These are phyloP conservation scores for Cyclophora albipunctata DNA, from an alignment of 2,888 invertebrate genomes.

Conservation along the genomic window DNA sequence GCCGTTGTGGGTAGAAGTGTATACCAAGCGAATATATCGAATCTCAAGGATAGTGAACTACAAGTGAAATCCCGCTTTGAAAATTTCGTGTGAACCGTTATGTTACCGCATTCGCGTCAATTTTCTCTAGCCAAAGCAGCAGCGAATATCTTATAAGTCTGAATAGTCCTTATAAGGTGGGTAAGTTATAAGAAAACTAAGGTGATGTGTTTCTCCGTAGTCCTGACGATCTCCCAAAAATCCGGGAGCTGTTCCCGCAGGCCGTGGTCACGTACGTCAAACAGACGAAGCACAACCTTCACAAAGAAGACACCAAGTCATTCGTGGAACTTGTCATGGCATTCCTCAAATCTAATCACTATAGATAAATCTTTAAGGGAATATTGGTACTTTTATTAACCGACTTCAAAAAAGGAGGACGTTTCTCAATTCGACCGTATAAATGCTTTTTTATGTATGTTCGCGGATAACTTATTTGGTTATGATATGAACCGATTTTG, in stretches of 20 bases:
- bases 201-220: slow-evolving; percentile 22
- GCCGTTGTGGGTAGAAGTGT: too few species aligned
- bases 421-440: too few species aligned
- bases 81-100: too few species aligned
- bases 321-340: slow-evolving; percentile 57
- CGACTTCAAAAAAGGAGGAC: background rate
- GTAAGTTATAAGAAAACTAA: too few species aligned
- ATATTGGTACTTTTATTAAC: background rate
- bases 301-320: slow-evolving; percentile 46
- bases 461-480: background rate
- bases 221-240: slow-evolving; percentile 74
- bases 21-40: too few species aligned
- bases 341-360: slow-evolving; percentile 41
- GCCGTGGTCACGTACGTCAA: slow-evolving; percentile 48
- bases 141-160: too few species aligned
- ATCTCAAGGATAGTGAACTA: too few species aligned
- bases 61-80: too few species aligned
- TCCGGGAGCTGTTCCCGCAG: slow-evolving; percentile 65
- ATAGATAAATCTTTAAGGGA: background rate
- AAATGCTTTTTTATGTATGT: background rate
- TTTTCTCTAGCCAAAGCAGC: too few species aligned
- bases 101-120: too few species aligned
- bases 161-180: too few species aligned
- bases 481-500: background rate
- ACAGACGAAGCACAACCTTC: slow-evolving; percentile 44